phyloP scores from a whole-genome alignment of 1,140 invertebrate genomes.

The Neuroterus valhalla region DNA sequence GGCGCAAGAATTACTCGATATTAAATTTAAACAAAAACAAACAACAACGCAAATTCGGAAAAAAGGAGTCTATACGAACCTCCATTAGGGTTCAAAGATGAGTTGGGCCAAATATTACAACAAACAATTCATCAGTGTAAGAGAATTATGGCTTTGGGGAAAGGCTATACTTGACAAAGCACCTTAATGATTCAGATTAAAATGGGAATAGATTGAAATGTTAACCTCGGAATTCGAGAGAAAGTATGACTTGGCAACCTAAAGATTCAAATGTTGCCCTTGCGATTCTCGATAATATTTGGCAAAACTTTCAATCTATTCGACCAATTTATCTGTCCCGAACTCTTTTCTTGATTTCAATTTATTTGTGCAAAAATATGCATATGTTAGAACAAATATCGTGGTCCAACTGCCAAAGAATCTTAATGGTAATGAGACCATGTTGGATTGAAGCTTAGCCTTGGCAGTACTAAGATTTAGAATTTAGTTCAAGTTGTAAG shows the following conservation, averaged over 20 bases:
- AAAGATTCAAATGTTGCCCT: conserved; percentile 50
- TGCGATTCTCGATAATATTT: conserved; percentile 18
- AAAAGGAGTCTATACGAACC: too few relatives aligned
- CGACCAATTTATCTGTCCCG: neutral
- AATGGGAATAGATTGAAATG: conserved; percentile 70
- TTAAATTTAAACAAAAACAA: too few relatives aligned
- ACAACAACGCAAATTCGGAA: too few relatives aligned
- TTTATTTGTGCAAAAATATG: neutral
- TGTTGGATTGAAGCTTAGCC: conserved; percentile 4
- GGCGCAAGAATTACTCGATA: too few relatives aligned
- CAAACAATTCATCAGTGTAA: too few relatives aligned
- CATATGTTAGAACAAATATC: neutral
- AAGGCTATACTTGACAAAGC: too few relatives aligned
- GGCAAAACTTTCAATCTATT: conserved; percentile 3
- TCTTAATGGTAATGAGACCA: conserved; percentile 22
- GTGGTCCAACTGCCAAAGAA: neutral
- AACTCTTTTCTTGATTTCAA: neutral
- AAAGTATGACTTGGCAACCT: conserved; percentile 67
- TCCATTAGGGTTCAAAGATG: too few relatives aligned
- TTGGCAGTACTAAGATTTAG: conserved; percentile 10
- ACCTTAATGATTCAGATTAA: conserved; percentile 48
- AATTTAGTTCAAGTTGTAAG: conserved; percentile 23
- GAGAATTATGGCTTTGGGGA: too few relatives aligned
- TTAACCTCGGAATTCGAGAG: conserved; percentile 64
- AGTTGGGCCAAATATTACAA: too few relatives aligned